These are phyloP conservation scores for Lasioglossum figueresi DNA, from an alignment of 2,888 invertebrate genomes.

Conservation along the genomic window DNA sequence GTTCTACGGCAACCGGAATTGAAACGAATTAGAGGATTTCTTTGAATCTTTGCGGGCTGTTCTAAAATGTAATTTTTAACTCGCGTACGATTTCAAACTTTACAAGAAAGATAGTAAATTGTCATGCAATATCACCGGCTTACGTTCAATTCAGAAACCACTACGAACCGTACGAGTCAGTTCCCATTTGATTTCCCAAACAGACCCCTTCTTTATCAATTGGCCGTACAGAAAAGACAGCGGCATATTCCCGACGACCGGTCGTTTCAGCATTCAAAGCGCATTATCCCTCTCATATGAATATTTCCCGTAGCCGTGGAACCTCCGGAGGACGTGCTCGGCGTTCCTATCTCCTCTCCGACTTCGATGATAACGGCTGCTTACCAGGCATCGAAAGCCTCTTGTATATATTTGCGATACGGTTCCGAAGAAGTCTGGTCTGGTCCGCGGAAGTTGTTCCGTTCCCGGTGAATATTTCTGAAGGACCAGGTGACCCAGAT, in stretches of 20 bases:
- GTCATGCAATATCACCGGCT: not conserved
- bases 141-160: not conserved
- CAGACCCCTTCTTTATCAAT: slow-evolving; percentile 39
- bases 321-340: slow-evolving; percentile 49
- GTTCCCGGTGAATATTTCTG: slow-evolving; percentile 29
- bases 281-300: slow-evolving; percentile 59
- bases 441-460: slow-evolving; percentile 7
- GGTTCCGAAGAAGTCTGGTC: slow-evolving; percentile 10
- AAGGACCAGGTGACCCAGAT: slow-evolving; percentile 23
- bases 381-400: slow-evolving; percentile 39
- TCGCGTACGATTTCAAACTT: not conserved
- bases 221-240: not conserved
- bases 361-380: slow-evolving; percentile 55
- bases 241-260: not conserved
- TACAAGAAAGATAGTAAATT: not conserved
- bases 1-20: not conserved
- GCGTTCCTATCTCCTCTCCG: slow-evolving; percentile 31
- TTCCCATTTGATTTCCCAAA: not conserved
- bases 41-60: not conserved
- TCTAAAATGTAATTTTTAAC: not conserved
- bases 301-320: slow-evolving; percentile 56
- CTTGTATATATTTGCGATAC: slow-evolving; percentile 45
- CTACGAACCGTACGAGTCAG: not conserved
- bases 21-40: not conserved
- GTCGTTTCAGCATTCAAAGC: slow-evolving; percentile 51